Evolutionary conservation across 2,888 invertebrate genomes (phyloP).

Genomic region (Resseliella maxima): DNA sequence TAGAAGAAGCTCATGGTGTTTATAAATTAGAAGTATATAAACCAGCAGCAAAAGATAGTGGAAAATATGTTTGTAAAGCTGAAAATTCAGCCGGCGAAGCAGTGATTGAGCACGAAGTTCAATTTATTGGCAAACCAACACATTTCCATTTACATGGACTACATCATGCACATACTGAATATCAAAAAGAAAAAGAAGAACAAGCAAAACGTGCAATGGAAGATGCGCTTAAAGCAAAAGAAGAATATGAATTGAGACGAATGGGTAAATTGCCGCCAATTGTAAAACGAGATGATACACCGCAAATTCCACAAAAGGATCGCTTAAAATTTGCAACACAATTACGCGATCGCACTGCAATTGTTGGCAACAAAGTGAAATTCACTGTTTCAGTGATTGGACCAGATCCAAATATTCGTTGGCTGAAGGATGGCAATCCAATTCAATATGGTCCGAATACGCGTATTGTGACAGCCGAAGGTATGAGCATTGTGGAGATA

Average conservation of each 20-base stretch:
- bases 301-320: constrained; percentile 65
- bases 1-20: constrained; percentile 67
- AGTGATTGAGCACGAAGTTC: constrained; percentile 66
- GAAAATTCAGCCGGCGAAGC: constrained; percentile 76
- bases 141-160: constrained; percentile 67
- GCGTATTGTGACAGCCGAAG: constrained; percentile 73
- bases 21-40: constrained; percentile 71
- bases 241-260: constrained; percentile 62
- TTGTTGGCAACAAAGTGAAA: constrained; percentile 80
- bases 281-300: constrained; percentile 62
- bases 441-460: constrained; percentile 71
- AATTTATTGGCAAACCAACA: constrained; percentile 71
- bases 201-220: constrained; percentile 65
- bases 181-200: constrained; percentile 64
- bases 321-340: constrained; percentile 76
- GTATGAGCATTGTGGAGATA: constrained; percentile 80
- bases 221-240: constrained; percentile 66
- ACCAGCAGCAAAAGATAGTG: constrained; percentile 72
- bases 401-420: constrained; percentile 76
- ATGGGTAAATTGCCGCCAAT: constrained; percentile 59
- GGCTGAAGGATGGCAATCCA: constrained; percentile 80
- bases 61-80: constrained; percentile 77
- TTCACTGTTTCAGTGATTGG: constrained; percentile 82
- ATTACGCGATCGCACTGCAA: constrained; percentile 80
- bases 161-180: constrained; percentile 65